These are phyloP conservation scores for Tenthredo distinguenda DNA, from an alignment of 2,888 invertebrate genomes.

Conservation along the genomic window DNA sequence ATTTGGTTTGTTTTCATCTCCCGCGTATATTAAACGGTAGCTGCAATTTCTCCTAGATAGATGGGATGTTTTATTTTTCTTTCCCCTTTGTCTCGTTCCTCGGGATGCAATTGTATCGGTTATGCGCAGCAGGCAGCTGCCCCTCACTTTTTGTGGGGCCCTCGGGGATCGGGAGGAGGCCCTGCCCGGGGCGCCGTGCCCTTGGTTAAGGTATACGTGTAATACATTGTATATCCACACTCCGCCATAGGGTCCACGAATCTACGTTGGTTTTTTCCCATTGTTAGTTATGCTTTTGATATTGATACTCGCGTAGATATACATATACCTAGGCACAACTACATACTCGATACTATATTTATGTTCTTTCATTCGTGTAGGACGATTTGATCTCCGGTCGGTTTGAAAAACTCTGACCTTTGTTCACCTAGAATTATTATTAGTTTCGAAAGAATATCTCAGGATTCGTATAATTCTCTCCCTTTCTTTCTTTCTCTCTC, in stretches of 20 bases:
- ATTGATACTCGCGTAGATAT: slow-evolving; percentile 65
- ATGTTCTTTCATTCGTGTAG: slow-evolving; percentile 19
- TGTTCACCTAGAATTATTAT: not conserved
- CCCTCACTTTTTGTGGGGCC: slow-evolving; percentile 60
- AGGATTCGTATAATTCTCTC: slow-evolving; percentile 6
- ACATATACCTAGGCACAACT: slow-evolving; percentile 10
- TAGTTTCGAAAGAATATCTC: not conserved
- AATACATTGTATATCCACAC: slow-evolving; percentile 49
- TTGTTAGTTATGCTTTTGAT: slow-evolving; percentile 72
- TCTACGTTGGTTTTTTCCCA: slow-evolving; percentile 67
- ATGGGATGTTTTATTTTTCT: slow-evolving; percentile 45
- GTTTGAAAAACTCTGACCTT: not conserved
- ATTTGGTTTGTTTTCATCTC: slow-evolving; percentile 11
- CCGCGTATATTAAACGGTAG: slow-evolving; percentile 20
- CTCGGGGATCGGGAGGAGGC: slow-evolving; percentile 49
- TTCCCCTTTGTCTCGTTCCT: slow-evolving; percentile 49
- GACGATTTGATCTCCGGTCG: slow-evolving; percentile 15
- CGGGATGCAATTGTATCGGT: slow-evolving; percentile 72
- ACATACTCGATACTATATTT: slow-evolving; percentile 6
- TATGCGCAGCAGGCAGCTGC: slow-evolving; percentile 70
- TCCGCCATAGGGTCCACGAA: slow-evolving; percentile 25
- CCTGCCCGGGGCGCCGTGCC: slow-evolving; percentile 55
- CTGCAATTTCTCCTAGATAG: not conserved
- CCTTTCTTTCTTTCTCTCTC: not conserved
- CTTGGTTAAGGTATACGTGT: slow-evolving; percentile 52